Evolutionary conservation across 2,888 invertebrate species (phyloP), one percentile per base, ranked within the genome.

Genomic region (Dyspetes luteomarginatus): DNA sequence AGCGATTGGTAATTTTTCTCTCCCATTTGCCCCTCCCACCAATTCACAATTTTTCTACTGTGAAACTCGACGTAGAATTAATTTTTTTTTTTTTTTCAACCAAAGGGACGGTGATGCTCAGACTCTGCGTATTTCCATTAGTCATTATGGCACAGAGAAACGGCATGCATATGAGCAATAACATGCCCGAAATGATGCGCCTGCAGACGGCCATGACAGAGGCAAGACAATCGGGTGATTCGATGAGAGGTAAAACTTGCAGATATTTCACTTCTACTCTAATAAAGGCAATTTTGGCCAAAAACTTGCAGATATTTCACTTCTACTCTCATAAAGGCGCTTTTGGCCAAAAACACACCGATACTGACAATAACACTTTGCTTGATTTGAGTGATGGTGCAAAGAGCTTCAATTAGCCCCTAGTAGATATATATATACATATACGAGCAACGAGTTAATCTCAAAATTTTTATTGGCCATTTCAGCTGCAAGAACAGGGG

Each of bases 201-300:
- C 89, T 98, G 1, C 98, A 98, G 90, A 79, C 95, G 79, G 97
- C 97, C 93, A 95, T 99, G 95, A 95, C 96, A 0, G 96, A 98
- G 89, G 98, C 99, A 0, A 94, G 98, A 80, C 95, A 95, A 88
- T 93, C 94, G n/a, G 98, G 97, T 15, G 97, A 98, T 92, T 94
- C 95, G 28, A 89, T 97, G 0, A 96, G 97, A 90, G 93, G 95
- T 94, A 90, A 85, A 75, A 45, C 0, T 19, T 3, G 12, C 36
- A 36, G 12, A 36, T 36, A 9, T 2, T 5, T 36, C 1, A 9
- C 36, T 36, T n/a, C n/a, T n/a, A n/a, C n/a, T n/a, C n/a, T n/a
- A n/a, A n/a, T n/a, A n/a, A n/a, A n/a, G n/a, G n/a, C n/a, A n/a
- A n/a, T n/a, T n/a, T n/a, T n/a, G n/a, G n/a, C 1, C 2, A 36